Evolutionary conservation across 1,140 invertebrate species (phyloP).

Genomic region (Pararge aegeria): DNA sequence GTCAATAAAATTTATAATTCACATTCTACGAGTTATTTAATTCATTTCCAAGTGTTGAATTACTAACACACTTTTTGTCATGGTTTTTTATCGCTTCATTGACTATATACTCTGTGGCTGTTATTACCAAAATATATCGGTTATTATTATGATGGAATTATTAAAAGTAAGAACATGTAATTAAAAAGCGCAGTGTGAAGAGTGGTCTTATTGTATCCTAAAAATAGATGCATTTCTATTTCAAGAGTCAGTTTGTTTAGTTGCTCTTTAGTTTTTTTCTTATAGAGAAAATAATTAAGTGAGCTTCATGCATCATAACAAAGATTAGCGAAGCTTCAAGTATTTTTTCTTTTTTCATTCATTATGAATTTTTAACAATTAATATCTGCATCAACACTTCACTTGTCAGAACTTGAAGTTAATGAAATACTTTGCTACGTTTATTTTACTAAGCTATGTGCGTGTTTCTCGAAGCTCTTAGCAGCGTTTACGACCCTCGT

Average conservation of each 20-base stretch:
- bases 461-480: too few species aligned
- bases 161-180: background rate
- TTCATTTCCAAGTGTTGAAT: conserved; percentile 11
- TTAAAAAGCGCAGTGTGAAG: background rate
- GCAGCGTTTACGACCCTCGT: background rate
- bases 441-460: background rate
- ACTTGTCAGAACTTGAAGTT: too few species aligned
- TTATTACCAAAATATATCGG: background rate
- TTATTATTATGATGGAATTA: background rate
- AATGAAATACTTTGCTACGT: background rate
- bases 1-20: conserved; percentile 13
- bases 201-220: background rate
- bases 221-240: background rate
- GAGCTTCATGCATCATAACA: too few species aligned
- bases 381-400: too few species aligned
- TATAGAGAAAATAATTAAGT: too few species aligned
- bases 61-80: conserved; percentile 14
- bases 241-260: too few species aligned
- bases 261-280: too few species aligned
- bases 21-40: conserved; percentile 8
- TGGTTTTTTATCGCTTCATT: conserved; percentile 10
- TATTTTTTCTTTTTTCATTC: too few species aligned
- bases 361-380: too few species aligned
- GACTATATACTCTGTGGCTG: conserved; percentile 4
- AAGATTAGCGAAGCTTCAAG: too few species aligned